phyloP scores from a whole-genome alignment of 2,797 vertebrate genomes.

The Chanos chanos region DNA sequence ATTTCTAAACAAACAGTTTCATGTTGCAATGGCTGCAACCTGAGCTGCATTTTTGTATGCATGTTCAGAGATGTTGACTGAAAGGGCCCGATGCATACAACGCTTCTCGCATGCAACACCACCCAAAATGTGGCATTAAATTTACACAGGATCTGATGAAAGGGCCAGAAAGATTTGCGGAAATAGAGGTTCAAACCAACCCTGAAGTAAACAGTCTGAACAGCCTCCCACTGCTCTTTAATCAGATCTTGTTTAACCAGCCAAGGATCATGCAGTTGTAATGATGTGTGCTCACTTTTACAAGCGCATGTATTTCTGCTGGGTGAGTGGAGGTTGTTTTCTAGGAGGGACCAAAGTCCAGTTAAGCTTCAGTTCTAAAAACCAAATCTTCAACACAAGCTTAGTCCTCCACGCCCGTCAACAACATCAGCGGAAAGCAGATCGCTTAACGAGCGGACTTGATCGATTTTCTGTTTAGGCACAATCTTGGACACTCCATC shows the following conservation, averaged over 20 bases:
- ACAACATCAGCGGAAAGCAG: too few relatives aligned
- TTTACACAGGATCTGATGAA: slow-evolving; percentile 23
- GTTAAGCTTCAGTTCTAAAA: too few relatives aligned
- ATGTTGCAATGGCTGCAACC: slow-evolving; percentile 22
- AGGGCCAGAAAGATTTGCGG: slow-evolving; percentile 15
- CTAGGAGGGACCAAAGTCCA: too few relatives aligned
- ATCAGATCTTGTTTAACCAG: not conserved
- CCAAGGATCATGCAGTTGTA: not conserved
- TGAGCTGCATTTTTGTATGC: slow-evolving; percentile 33
- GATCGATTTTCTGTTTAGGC: too few relatives aligned
- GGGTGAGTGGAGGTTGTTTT: too few relatives aligned
- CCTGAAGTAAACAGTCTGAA: slow-evolving; percentile 31
- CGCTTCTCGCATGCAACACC: slow-evolving; percentile 29
- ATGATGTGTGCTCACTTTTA: too few relatives aligned
- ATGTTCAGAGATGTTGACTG: not conserved
- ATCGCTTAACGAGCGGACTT: too few relatives aligned
- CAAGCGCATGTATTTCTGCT: too few relatives aligned
- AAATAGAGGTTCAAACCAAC: slow-evolving; percentile 41
- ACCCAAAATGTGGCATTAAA: slow-evolving; percentile 25
- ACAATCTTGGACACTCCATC: too few relatives aligned
- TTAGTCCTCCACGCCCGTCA: too few relatives aligned
- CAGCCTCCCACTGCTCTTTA: slow-evolving; percentile 15
- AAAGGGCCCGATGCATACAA: too few relatives aligned
- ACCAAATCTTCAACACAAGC: too few relatives aligned
- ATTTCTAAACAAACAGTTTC: slow-evolving; percentile 32